Evolutionary conservation across 2,797 vertebrate genomes (phyloP), one percentile per base, ranked within the genome.

Genomic region (Chelonia mydas): DNA sequence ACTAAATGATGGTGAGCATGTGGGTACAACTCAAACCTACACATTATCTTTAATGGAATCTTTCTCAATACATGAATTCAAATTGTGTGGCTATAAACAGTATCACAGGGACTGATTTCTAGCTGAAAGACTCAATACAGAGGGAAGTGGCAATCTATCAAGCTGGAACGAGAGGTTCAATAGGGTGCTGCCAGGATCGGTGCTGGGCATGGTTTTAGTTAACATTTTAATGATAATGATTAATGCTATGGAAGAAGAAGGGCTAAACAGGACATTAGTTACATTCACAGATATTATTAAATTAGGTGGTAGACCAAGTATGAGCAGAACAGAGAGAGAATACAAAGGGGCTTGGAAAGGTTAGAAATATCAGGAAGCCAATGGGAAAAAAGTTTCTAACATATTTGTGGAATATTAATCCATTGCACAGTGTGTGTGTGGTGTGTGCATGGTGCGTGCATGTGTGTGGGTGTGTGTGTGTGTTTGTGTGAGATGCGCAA

Each of bases 271-370:
- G 33, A 65, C 33, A 84, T 1, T 33, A 76, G 33, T 53, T 72
- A 49, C 10, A 55, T 84, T 93, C 85, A 33, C 81, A 90, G 91
- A 90, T 92, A 77, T 85, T 93, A 72, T 85, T 89, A 93, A 94
- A 85, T 59, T 80, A 77, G 33, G 50, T 82, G 50, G 87, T 47
- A 90, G 49, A 89, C 85, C 90, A 96, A 92, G 94, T 49, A 85
- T 21, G 7, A 33, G 79, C 47, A 57, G 41, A 76, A n/a, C 61
- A 65, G 33, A 33, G 7, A 68, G 49, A 89, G 90, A 92, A 93
- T 81, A 90, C 68, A 21, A 0, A 83, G 41, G 83, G 80, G 91
- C 77, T 95, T 94, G 82, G 51, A 49, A 28, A 84, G 81, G 88
- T 87, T 95, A 79, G n/a, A 83, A 92, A 84, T 37, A 27, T 65